These are phyloP conservation scores for Alentia gelatinosa DNA, from an alignment of 2,888 invertebrate species.

Conservation along the genomic window DNA sequence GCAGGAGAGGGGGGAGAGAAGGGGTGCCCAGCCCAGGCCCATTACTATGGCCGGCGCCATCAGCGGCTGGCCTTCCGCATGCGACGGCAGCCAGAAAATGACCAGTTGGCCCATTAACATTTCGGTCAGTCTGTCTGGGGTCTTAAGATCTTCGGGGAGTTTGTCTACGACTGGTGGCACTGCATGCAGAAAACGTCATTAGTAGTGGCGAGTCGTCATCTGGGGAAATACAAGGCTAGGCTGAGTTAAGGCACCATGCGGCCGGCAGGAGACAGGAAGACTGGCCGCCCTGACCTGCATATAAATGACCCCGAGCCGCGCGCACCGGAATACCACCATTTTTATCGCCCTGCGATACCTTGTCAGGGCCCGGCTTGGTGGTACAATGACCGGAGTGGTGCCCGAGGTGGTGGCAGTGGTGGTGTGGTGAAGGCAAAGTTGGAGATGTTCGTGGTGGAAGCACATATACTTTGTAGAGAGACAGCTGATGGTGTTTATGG, in stretches of 20 bases:
- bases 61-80: slow-evolving; percentile 10
- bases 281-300: slow-evolving; percentile 9
- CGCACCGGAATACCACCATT: slow-evolving; percentile 37
- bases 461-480: no score
- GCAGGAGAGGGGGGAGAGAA: not conserved
- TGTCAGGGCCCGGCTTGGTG: not conserved
- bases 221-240: slow-evolving; percentile 51
- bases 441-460: not conserved
- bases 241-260: slow-evolving; percentile 52
- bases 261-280: slow-evolving; percentile 52
- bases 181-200: slow-evolving; percentile 54
- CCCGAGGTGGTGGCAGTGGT: not conserved
- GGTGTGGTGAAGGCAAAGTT: not conserved
- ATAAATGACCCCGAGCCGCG: not conserved
- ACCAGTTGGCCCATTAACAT: slow-evolving; percentile 53
- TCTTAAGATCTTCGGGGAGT: slow-evolving; percentile 53
- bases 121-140: slow-evolving; percentile 54
- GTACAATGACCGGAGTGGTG: not conserved
- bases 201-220: slow-evolving; percentile 46
- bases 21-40: not conserved
- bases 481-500: no score
- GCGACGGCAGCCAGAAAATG: slow-evolving; percentile 35
- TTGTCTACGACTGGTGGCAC: slow-evolving; percentile 45
- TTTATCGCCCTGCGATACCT: not conserved
- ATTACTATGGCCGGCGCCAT: slow-evolving; percentile 42